These are phyloP conservation scores for Mallotus villosus DNA, from an alignment of 2,797 vertebrate genomes.

Conservation along the genomic window DNA sequence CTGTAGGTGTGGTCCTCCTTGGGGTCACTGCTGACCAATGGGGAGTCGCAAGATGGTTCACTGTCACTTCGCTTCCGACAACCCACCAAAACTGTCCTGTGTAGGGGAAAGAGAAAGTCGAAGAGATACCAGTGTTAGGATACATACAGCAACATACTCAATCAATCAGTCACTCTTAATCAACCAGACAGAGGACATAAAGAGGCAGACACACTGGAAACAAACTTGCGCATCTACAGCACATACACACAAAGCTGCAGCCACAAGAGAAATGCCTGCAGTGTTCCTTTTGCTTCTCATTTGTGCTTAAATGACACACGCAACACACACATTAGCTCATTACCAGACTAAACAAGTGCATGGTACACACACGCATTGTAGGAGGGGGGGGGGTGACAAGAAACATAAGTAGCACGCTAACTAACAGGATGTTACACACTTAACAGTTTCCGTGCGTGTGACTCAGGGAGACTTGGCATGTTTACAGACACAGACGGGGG, in stretches of 20 bases:
- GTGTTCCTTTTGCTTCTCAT: background rate
- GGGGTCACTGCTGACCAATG: conserved; percentile 83
- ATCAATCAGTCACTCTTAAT: conserved; percentile 9
- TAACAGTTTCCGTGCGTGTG: background rate
- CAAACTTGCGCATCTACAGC: background rate
- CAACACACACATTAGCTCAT: background rate
- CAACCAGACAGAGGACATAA: background rate
- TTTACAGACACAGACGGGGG: conserved; percentile 2
- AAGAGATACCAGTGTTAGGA: background rate
- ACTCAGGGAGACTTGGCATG: background rate
- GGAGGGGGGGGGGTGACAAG: background rate
- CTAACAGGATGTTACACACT: conserved; percentile 8
- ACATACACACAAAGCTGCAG: background rate
- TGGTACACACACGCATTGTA: background rate
- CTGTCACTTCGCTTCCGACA: conserved; percentile 82
- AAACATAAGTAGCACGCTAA: background rate
- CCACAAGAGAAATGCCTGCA: background rate
- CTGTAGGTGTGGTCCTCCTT: conserved; percentile 92
- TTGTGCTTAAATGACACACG: background rate
- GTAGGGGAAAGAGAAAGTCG: conserved; percentile 29
- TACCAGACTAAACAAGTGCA: background rate
- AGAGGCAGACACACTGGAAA: background rate
- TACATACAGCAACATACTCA: conserved; percentile 14
- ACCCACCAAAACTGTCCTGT: conserved; percentile 79
- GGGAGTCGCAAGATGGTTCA: conserved; percentile 81